These are phyloP conservation scores for Phalera bucephala DNA, from an alignment of 2,888 invertebrate species.

Conservation along the genomic window DNA sequence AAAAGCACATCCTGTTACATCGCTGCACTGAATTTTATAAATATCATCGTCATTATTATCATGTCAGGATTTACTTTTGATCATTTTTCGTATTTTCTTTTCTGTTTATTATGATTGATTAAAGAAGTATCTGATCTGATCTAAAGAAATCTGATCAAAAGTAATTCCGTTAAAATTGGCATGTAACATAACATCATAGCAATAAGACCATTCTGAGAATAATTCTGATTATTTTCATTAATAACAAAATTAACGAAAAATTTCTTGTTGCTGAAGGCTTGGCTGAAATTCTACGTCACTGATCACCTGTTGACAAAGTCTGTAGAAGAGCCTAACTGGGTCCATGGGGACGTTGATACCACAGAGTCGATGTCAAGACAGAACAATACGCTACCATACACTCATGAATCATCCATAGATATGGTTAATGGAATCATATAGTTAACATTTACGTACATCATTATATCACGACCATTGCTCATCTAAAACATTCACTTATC, in stretches of 20 bases:
- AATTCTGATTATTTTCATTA: conserved; percentile 5
- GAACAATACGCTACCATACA: conserved; percentile 58
- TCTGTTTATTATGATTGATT: not conserved
- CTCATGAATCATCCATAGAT: conserved; percentile 69
- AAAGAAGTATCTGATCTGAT: too few species aligned
- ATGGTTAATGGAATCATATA: conserved; percentile 79
- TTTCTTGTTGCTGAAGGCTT: conserved; percentile 79
- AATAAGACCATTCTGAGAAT: conserved; percentile 8
- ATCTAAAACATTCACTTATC: conserved; percentile 50
- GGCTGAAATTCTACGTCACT: conserved; percentile 83
- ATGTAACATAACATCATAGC: conserved; percentile 10
- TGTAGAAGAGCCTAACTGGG: conserved; percentile 77
- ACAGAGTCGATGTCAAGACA: conserved; percentile 67
- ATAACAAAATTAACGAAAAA: conserved; percentile 41
- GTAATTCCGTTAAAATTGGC: conserved; percentile 10
- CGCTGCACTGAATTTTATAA: conserved; percentile 9
- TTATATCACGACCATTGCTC: conserved; percentile 37
- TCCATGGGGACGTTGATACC: conserved; percentile 64
- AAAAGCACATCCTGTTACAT: conserved; percentile 11
- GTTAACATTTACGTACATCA: conserved; percentile 48
- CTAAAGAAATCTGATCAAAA: conserved; percentile 10
- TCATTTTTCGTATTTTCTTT: not conserved
- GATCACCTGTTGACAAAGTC: conserved; percentile 77
- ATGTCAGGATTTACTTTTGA: conserved; percentile 15
- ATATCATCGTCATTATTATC: conserved; percentile 14